Conservation (phyloP, 2,888 invertebrate genomes). For the Cataglyphis altisquamis region DNA sequence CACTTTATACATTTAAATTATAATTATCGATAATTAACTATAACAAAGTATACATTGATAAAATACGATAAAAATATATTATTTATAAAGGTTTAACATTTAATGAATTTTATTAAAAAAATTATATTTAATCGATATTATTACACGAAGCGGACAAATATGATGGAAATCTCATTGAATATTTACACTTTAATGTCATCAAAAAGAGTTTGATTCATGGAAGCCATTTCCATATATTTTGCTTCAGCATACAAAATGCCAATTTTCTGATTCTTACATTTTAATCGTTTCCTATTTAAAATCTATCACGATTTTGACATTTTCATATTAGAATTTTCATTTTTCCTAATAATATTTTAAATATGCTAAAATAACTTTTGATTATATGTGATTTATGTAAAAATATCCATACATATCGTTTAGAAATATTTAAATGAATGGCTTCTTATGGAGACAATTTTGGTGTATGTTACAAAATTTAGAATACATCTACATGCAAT, state of each 20-base stretch:
- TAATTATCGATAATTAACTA: background rate
- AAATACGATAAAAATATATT: slow-evolving; percentile 17
- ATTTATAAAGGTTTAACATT: background rate
- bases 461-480: slow-evolving; percentile 7
- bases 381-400: background rate
- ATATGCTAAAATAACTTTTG: background rate
- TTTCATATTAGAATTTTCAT: background rate
- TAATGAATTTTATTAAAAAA: background rate
- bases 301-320: background rate
- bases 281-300: background rate
- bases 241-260: too few relatives aligned
- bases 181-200: background rate
- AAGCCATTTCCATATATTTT: too few relatives aligned
- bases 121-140: background rate
- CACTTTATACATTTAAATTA: background rate
- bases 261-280: too few relatives aligned
- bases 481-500: slow-evolving; percentile 8
- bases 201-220: too few relatives aligned
- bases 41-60: background rate
- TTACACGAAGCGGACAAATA: background rate
- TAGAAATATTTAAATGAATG: slow-evolving; percentile 10
- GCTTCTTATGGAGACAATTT: background rate
- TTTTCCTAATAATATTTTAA: background rate
- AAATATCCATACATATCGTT: background rate
- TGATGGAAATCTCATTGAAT: background rate